These are phyloP conservation scores for Rhogogaster chlorosoma DNA, from an alignment of 2,888 invertebrate species.

Conservation along the genomic window DNA sequence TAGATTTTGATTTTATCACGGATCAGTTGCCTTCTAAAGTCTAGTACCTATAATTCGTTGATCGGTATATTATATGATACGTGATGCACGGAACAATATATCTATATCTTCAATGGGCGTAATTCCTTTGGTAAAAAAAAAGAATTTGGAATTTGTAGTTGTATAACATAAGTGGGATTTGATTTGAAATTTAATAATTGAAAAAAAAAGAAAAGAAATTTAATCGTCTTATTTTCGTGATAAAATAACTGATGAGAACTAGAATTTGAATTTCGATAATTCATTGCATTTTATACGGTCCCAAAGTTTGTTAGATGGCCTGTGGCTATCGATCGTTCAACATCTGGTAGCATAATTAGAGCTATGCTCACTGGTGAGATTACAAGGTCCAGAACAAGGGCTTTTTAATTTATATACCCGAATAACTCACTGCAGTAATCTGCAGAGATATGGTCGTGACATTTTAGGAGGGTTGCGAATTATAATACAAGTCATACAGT, in stretches of 20 bases:
- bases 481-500: slow-evolving; percentile 16
- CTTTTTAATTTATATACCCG: neutral
- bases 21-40: neutral
- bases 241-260: neutral
- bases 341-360: neutral
- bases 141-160: neutral
- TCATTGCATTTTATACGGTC: neutral
- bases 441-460: neutral
- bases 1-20: neutral
- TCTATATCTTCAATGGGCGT: neutral
- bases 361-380: neutral
- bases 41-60: neutral
- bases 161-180: neutral
- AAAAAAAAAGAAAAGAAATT: neutral
- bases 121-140: neutral
- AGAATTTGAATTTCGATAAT: neutral
- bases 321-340: neutral
- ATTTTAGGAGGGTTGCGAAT: neutral
- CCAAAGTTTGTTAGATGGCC: neutral
- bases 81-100: neutral
- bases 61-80: neutral
- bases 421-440: slow-evolving; percentile 16
- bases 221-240: neutral
- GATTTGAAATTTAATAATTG: neutral
- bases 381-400: neutral